Conservation (phyloP, 2,113 vertebrate genomes). For the Benitochromis conjunctus region DNA sequence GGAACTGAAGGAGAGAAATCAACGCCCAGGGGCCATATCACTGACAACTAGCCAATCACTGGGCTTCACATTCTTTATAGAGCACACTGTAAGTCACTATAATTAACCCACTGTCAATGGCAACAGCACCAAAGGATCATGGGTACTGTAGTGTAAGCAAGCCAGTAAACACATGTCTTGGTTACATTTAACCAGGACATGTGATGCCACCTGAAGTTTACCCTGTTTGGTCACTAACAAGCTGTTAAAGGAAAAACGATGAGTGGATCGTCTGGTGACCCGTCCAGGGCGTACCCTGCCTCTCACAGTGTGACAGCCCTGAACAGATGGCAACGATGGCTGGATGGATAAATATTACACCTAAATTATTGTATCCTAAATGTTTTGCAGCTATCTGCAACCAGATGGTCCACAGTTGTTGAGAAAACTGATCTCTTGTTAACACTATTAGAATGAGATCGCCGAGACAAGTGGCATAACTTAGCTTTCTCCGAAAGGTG, state of each 20-base stretch:
- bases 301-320: background rate
- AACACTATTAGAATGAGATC: fast-evolving
- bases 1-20: background rate
- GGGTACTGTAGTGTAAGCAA: background rate
- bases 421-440: background rate
- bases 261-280: background rate
- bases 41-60: background rate
- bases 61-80: background rate
- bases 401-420: background rate
- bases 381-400: background rate
- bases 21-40: background rate
- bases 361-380: background rate
- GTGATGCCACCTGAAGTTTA: background rate
- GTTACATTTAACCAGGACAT: background rate
- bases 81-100: background rate
- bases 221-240: too few species aligned
- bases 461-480: background rate
- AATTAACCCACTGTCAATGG: background rate
- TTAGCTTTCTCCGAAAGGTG: fast-evolving
- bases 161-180: background rate
- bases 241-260: background rate
- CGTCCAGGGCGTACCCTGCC: background rate
- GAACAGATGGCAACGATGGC: background rate
- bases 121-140: background rate
- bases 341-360: background rate